phyloP scores from a whole-genome alignment of 2,113 vertebrate genomes.

The Nycticebus coucang region DNA sequence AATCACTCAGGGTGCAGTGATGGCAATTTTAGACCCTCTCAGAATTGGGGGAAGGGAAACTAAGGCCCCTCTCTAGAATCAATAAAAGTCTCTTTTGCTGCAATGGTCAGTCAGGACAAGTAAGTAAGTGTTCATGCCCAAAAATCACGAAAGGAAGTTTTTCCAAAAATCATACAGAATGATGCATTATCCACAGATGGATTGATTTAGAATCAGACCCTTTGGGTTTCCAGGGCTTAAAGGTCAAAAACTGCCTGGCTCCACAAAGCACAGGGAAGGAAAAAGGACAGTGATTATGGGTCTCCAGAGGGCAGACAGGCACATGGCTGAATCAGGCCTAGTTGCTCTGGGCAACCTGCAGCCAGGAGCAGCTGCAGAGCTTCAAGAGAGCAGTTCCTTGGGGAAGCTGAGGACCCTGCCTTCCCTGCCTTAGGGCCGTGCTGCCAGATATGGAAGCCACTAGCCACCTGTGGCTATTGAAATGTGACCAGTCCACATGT shows the following conservation, averaged over 20 bases:
- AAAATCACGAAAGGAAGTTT: neutral
- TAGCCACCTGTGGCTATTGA: neutral
- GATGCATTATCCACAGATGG: neutral
- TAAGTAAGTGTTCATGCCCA: neutral
- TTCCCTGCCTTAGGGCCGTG: neutral
- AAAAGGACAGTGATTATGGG: neutral
- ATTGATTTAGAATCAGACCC: neutral
- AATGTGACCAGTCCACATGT: neutral
- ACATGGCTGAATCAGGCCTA: neutral
- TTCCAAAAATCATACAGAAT: neutral
- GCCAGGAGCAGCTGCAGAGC: neutral
- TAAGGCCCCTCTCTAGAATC: neutral
- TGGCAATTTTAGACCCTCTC: neutral
- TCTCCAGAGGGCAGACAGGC: constrained; percentile 15
- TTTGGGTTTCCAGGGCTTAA: neutral
- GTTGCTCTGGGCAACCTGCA: constrained; percentile 19
- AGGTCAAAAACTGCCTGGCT: neutral
- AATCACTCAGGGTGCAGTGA: neutral
- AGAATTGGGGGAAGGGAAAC: neutral
- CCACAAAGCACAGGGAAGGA: neutral
- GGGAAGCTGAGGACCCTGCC: neutral
- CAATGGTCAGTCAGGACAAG: neutral
- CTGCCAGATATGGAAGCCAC: neutral
- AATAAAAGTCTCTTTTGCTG: neutral
- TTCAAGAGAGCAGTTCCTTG: neutral